Conservation (phyloP, 2,797 vertebrate genomes). For the Toxotes lorentzi region DNA sequence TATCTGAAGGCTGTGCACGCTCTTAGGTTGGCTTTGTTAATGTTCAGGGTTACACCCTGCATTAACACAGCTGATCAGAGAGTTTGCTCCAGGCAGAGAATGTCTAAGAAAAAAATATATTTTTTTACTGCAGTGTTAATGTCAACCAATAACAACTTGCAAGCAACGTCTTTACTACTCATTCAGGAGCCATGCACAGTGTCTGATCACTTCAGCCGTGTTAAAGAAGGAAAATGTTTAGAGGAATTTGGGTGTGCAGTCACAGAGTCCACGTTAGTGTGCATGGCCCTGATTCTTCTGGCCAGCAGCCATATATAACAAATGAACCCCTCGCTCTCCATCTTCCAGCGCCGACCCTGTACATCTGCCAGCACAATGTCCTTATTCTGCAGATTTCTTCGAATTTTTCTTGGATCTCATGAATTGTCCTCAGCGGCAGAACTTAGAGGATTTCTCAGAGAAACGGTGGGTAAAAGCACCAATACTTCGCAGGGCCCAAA, state of each 20-base stretch:
- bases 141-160: background rate
- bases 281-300: conserved; percentile 34
- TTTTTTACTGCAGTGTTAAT: conserved; percentile 29
- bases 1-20: conserved; percentile 54
- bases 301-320: conserved; percentile 59
- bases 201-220: conserved; percentile 1
- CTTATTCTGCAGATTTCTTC: conserved; percentile 56
- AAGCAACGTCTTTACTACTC: conserved; percentile 2
- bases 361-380: conserved; percentile 51
- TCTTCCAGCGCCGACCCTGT: conserved; percentile 31
- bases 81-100: conserved; percentile 33
- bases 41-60: conserved; percentile 45
- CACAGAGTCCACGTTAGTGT: conserved; percentile 39
- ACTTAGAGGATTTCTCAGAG: conserved; percentile 47
- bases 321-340: conserved; percentile 52
- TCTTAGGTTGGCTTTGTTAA: conserved; percentile 52
- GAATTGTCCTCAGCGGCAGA: conserved; percentile 41
- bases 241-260: conserved; percentile 36
- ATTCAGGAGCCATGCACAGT: background rate
- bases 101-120: conserved; percentile 45
- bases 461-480: conserved; percentile 16
- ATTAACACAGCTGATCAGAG: conserved; percentile 50
- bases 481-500: conserved; percentile 6
- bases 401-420: conserved; percentile 38
- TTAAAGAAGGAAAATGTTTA: conserved; percentile 30